Evolutionary conservation across 2,888 invertebrate species (phyloP), one percentile per base, ranked within the genome.

Genomic region (Anthrax anthrax): DNA sequence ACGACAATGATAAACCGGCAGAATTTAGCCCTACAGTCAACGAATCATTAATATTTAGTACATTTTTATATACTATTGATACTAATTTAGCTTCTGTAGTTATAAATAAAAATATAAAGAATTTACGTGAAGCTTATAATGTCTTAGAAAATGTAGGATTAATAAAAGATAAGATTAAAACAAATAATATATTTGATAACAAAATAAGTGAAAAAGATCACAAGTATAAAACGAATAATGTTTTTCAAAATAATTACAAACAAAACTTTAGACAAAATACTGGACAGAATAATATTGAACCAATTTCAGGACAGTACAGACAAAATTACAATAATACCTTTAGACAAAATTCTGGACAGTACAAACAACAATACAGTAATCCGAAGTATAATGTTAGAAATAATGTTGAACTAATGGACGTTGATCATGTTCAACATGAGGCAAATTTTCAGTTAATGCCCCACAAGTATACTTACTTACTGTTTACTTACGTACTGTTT

Each of bases 51-150:
- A 53, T 51, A 43, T 45, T 53, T 44, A 50, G 50, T 44, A 54
- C 54, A 42, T 53, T 49, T 32, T 8, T 51, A 12, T 52, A 52
- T 47, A 53, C 53, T 44, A 54, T 54, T 43, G 50, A 54, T 44
- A 36, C 48, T 23, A 52, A 48, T 18, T 44, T 47, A 37, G 44
- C 47, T 18, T 48, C 48, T 13, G 43, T 47, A 14, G 19, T 50
- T 38, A 37, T 48, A 32, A 51, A 50, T 42, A 39, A 38, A 32
- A 50, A 51, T 13, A 19, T 42, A 9, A 34, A n/a, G 14, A 49
- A 39, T 41, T 18, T 49, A 13, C 32, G 43, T 41, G 49, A 47
- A 17, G 48, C 44, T 9, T 50, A 34, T 40, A 39, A 44, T 36
- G 6, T 45, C 18, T 27, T 51, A 6, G 46, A 48, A 43, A 17